Percentiles rank a stretch among this genome's conserved stretches.
phyloP scores from a whole-genome alignment of 2,888 invertebrate species.

The Drosophila melanosoma region DNA sequence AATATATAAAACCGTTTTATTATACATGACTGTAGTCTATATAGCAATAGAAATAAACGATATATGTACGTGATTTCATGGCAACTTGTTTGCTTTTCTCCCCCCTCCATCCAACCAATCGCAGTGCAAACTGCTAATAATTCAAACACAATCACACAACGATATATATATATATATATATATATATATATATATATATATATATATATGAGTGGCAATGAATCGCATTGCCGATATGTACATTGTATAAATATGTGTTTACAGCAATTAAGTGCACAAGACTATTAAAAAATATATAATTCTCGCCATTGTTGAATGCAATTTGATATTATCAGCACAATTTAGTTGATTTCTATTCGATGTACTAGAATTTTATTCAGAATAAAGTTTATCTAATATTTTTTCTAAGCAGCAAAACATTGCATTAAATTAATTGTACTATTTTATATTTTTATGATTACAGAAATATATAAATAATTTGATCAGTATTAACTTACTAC shows the following conservation, averaged over 20 bases:
- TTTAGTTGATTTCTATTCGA: neutral
- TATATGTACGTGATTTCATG: slow-evolving; percentile 54
- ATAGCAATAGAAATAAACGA: slow-evolving; percentile 26
- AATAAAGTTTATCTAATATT: no score
- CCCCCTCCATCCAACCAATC: neutral
- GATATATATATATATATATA: neutral
- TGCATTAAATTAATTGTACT: neutral
- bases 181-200: neutral
- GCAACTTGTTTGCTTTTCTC: slow-evolving; percentile 35
- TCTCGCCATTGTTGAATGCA: neutral
- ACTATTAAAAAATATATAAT: neutral
- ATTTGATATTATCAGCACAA: neutral
- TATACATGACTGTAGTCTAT: slow-evolving; percentile 39
- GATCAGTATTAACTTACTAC: neutral
- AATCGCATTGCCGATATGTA: slow-evolving; percentile 12
- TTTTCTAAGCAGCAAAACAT: neutral
- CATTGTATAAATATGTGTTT: neutral
- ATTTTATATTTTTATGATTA: neutral
- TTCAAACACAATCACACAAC: slow-evolving; percentile 16
- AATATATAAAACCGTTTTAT: slow-evolving; percentile 43
- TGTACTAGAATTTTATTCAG: neutral
- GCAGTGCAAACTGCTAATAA: slow-evolving; percentile 39
- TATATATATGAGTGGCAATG: neutral
- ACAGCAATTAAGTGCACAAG: slow-evolving; percentile 22
- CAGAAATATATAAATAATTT: neutral